phyloP scores from a whole-genome alignment of 2,797 vertebrate species.

The Neosalanx taihuensis region DNA sequence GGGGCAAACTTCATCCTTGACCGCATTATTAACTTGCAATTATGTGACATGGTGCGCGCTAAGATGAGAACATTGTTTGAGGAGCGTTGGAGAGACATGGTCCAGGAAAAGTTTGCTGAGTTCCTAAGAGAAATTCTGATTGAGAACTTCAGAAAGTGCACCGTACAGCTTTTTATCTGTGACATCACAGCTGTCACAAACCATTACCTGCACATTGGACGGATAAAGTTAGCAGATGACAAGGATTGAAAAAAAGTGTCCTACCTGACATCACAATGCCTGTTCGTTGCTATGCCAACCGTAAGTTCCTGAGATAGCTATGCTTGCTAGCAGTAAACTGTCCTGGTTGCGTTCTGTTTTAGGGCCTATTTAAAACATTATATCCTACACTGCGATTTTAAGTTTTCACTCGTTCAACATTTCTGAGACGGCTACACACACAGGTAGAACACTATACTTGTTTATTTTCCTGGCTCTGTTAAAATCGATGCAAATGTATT shows the following conservation, averaged over 20 bases:
- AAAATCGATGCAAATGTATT: no score
- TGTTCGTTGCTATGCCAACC: neutral
- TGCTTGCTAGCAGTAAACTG: neutral
- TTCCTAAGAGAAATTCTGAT: conserved; percentile 52
- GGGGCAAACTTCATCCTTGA: conserved; percentile 26
- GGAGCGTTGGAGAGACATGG: conserved; percentile 51
- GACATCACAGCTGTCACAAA: conserved; percentile 30
- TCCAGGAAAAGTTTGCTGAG: conserved; percentile 47
- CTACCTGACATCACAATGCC: neutral
- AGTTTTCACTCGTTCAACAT: no score
- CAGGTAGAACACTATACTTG: no score
- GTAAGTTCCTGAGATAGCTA: no score
- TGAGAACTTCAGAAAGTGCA: conserved; percentile 52
- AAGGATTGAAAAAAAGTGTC: neutral
- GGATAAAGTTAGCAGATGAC: conserved; percentile 34
- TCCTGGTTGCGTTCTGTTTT: no score
- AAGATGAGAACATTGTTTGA: conserved; percentile 45
- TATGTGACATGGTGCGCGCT: conserved; percentile 8
- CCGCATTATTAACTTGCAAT: conserved; percentile 34
- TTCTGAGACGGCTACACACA: no score
- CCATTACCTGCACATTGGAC: conserved; percentile 49
- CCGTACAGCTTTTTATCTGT: conserved; percentile 48
- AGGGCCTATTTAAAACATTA: no score
- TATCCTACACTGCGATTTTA: no score
- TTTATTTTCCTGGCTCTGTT: no score